Conservation (phyloP, 2,888 invertebrate genomes). For the Lasioglossum figueresi region DNA sequence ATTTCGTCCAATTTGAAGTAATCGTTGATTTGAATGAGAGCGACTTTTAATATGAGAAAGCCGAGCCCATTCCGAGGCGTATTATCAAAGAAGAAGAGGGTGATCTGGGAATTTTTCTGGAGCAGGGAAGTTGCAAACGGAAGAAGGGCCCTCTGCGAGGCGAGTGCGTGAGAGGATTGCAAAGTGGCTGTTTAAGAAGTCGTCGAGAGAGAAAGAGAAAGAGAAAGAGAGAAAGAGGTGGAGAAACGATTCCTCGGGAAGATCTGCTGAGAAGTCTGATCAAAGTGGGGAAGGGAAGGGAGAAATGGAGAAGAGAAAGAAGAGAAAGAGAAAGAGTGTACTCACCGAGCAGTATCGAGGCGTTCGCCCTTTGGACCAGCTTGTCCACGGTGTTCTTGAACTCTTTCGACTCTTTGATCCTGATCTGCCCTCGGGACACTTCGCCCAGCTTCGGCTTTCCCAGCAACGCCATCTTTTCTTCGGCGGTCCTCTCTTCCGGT, state of each 20-base stretch:
- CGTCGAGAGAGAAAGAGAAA: neutral
- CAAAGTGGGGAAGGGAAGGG: neutral
- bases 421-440: constrained; percentile 92
- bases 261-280: neutral
- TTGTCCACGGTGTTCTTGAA: constrained; percentile 99
- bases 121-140: neutral
- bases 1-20: too few relatives aligned
- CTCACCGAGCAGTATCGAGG: constrained; percentile 92
- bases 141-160: neutral
- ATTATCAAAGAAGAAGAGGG: neutral
- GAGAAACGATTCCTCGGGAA: neutral
- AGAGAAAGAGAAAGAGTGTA: constrained; percentile 19
- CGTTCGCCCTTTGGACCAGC: constrained; percentile 98
- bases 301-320: too few relatives aligned
- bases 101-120: neutral
- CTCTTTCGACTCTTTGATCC: constrained; percentile 98
- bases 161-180: neutral
- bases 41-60: neutral
- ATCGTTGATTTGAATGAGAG: neutral
- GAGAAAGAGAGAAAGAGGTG: too few relatives aligned
- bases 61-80: neutral
- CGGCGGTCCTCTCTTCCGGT: constrained; percentile 89
- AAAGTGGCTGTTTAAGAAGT: neutral
- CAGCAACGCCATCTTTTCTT: constrained; percentile 94
- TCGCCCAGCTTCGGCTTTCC: constrained; percentile 97